Evolutionary conservation across 2,888 invertebrate genomes (phyloP), one percentile per base, ranked within the genome.

Genomic region (Ferrisia virgata): DNA sequence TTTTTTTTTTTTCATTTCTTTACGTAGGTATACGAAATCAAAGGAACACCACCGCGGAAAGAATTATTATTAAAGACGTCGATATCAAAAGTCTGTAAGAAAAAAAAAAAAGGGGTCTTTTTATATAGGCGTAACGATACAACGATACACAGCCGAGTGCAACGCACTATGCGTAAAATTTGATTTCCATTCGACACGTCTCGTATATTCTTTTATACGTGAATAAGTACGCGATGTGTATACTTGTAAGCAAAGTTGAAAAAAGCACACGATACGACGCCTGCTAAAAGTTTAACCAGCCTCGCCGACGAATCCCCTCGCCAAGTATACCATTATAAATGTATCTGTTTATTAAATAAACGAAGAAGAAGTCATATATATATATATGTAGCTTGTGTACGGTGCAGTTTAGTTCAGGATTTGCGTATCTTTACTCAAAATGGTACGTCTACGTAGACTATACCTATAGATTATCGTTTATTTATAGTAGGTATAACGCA

Each of bases 151-250:
- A 13, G 47, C 47, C 15, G 13, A 47, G 47, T 53, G 53, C 22
- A 53, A 53, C 64, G 64, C 64, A 64, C 28, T 28, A 11, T 28
- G 64, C 64, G 64, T 64, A 64, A 64, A 64, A 64, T 64, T 64
- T 64, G 64, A 64, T 64, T 64, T 28, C 64, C 64, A 64, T 28
- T 64, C 64, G 64, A 64, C 64, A 64, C 64, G n/a, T n/a, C n/a
- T n/a, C n/a, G n/a, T n/a, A n/a, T n/a, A n/a, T n/a, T n/a, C n/a
- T n/a, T n/a, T 64, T 64, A 22, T 4, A 53, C 53, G 6, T n/a
- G n/a, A n/a, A n/a, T 47, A 47, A 36, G 36, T 36, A 36, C 8
- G 8, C 36, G 5, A 15, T 47, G n/a, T 13, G 22, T n/a, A 43
- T n/a, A 43, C 15, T n/a, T n/a, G n/a, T n/a, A n/a, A n/a, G 43